Evolutionary conservation across 2,113 vertebrate genomes (phyloP).

Genomic region (Scartelaos histophorus): DNA sequence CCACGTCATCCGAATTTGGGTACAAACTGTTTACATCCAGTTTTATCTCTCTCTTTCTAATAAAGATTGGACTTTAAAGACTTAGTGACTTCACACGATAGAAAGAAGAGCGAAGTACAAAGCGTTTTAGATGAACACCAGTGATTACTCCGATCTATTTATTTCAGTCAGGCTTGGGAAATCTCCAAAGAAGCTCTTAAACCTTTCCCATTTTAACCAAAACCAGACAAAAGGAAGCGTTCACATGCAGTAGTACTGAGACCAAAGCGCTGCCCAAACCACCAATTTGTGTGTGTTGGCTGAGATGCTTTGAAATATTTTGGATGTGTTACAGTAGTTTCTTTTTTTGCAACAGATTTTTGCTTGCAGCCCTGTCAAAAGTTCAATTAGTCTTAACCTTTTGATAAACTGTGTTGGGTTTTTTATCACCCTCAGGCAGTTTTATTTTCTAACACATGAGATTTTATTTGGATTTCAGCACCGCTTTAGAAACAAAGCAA

Average conservation of each 20-base stretch:
- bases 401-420: conserved; percentile 18
- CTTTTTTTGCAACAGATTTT: conserved; percentile 23
- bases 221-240: conserved; percentile 24
- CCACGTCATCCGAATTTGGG: conserved; percentile 40
- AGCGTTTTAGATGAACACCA: conserved; percentile 12
- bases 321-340: conserved; percentile 7
- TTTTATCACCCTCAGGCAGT: conserved; percentile 7
- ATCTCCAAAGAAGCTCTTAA: neutral
- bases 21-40: conserved; percentile 13
- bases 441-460: conserved; percentile 12
- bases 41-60: neutral
- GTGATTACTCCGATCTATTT: conserved; percentile 1
- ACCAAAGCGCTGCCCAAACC: conserved; percentile 5
- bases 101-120: conserved; percentile 3
- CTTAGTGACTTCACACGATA: neutral
- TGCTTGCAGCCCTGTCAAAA: conserved; percentile 28
- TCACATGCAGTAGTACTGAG: conserved; percentile 8
- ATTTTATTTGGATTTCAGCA: conserved; percentile 16
- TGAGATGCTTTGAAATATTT: conserved; percentile 7
- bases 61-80: neutral
- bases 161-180: conserved; percentile 9
- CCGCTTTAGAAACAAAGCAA: neutral
- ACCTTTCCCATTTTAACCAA: neutral
- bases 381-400: conserved; percentile 30
- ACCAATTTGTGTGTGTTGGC: neutral